These are phyloP conservation scores for Xyliphius kryptos DNA, from an alignment of 2,113 vertebrate genomes.

Conservation along the genomic window DNA sequence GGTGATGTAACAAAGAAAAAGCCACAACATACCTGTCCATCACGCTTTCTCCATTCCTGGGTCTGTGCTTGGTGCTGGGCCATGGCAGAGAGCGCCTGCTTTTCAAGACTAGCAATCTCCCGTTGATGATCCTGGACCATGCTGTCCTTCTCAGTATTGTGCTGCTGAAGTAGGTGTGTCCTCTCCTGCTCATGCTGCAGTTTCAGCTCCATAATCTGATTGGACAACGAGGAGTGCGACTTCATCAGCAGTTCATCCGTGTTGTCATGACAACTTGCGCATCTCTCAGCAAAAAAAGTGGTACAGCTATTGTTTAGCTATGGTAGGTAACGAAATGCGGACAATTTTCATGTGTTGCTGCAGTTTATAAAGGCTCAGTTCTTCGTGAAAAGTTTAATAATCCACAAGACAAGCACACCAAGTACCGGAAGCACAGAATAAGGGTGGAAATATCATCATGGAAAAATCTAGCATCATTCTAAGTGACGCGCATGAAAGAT, in stretches of 20 bases:
- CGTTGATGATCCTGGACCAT: conserved; percentile 87
- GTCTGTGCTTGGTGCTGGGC: conserved; percentile 80
- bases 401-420: too few species aligned
- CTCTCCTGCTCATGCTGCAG: conserved; percentile 95
- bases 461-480: too few species aligned
- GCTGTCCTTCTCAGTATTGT: conserved; percentile 86
- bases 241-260: conserved; percentile 79
- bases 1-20: conserved; percentile 44
- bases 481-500: too few species aligned
- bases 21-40: conserved; percentile 85
- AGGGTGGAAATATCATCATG: too few species aligned
- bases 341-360: too few species aligned
- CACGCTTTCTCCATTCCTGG: conserved; percentile 81
- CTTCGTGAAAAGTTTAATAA: too few species aligned
- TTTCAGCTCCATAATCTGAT: conserved; percentile 98
- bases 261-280: conserved; percentile 72
- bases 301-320: too few species aligned
- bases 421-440: too few species aligned
- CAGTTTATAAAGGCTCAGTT: too few species aligned
- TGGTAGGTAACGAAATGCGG: too few species aligned
- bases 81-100: conserved; percentile 78
- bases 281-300: conserved; percentile 63
- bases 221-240: conserved; percentile 87
- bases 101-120: conserved; percentile 81
- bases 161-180: conserved; percentile 92